Evolutionary conservation across 2,888 invertebrate genomes (phyloP).

Genomic region (Lutraria lutraria): DNA sequence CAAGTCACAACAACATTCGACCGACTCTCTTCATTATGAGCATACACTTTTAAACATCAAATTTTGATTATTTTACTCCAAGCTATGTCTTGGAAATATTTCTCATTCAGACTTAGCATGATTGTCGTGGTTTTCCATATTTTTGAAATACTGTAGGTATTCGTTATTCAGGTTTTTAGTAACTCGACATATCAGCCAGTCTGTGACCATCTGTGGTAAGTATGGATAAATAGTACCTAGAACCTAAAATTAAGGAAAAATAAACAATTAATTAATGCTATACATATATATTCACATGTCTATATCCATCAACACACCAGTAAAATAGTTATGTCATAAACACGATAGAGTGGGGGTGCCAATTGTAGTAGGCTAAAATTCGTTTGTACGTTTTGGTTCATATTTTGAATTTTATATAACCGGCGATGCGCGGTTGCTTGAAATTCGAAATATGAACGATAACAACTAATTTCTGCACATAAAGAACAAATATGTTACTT

Average conservation of each 20-base stretch:
- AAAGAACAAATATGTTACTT: no score
- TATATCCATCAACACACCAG: not conserved
- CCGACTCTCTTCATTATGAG: no score
- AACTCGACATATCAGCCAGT: conserved; percentile 49
- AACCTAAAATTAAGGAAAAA: conserved; percentile 41
- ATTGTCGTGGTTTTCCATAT: not conserved
- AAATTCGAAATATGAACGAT: no score
- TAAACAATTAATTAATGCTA: no score
- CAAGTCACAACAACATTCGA: no score
- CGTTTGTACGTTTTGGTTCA: no score
- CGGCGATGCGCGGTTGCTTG: no score
- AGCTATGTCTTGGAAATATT: not conserved
- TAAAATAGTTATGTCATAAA: not conserved
- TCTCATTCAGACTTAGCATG: conserved; percentile 4
- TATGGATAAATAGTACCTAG: conserved; percentile 50
- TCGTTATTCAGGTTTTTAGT: conserved; percentile 32
- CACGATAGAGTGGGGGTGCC: not conserved
- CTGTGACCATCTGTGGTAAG: conserved; percentile 59
- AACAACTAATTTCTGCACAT: no score
- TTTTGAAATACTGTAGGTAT: conserved; percentile 11
- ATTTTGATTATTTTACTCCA: not conserved
- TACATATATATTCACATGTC: not conserved
- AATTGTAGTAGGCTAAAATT: not conserved
- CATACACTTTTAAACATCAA: not conserved
- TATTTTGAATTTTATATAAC: no score